These are phyloP conservation scores for Lepidochrysops patricia DNA, from an alignment of 2,888 invertebrate species.

Conservation along the genomic window DNA sequence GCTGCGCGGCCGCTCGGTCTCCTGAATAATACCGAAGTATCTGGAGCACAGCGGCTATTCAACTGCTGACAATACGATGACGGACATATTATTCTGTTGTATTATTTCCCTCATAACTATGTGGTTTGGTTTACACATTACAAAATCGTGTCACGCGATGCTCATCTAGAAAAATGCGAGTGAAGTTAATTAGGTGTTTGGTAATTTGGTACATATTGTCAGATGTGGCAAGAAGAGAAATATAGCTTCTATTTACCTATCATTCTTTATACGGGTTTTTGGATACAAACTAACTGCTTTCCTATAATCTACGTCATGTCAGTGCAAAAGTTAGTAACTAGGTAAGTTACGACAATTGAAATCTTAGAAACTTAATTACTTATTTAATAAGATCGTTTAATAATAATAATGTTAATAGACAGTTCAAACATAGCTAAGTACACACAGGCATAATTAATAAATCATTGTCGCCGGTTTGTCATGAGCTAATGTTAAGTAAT, in stretches of 20 bases:
- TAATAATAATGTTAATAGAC: neutral
- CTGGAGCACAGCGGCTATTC: constrained; percentile 3
- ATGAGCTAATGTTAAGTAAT: neutral
- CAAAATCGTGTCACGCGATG: neutral
- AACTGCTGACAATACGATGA: constrained; percentile 1
- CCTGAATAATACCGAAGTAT: neutral
- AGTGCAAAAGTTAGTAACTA: too few species aligned
- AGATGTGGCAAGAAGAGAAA: too few species aligned
- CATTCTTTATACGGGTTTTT: too few species aligned
- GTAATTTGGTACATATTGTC: too few species aligned
- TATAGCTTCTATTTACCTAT: neutral
- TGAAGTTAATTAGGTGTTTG: too few species aligned
- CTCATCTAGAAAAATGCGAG: neutral
- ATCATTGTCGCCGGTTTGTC: neutral
- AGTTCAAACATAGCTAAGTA: neutral
- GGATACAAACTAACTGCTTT: too few species aligned
- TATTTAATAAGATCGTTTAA: too few species aligned
- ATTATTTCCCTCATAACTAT: neutral
- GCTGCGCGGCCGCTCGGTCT: neutral
- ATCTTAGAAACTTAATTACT: neutral
- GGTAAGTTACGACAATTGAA: neutral
- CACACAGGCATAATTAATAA: neutral
- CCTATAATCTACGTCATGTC: too few species aligned
- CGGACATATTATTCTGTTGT: neutral
- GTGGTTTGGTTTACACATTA: neutral